A percentile compares a stretch with the other conserved stretches of the same genome.
These are phyloP conservation scores for Timandra comae DNA, from an alignment of 2,888 invertebrate genomes.

Conservation along the genomic window DNA sequence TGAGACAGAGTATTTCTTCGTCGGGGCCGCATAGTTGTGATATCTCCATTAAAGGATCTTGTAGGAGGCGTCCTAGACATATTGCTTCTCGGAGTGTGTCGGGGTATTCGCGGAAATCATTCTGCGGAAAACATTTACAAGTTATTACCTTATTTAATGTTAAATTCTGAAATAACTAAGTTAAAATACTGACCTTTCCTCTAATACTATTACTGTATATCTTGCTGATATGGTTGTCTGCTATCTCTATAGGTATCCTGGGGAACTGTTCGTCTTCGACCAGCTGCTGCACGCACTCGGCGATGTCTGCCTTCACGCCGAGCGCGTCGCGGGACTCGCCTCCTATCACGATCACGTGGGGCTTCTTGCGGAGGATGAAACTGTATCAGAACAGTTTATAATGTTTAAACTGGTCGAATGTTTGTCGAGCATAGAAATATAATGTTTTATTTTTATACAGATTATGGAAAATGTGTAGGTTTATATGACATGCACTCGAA, in stretches of 20 bases:
- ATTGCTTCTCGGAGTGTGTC: conserved; percentile 93
- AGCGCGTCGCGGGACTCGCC: conserved; percentile 93
- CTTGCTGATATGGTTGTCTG: conserved; percentile 95
- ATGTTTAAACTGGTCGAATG: no score
- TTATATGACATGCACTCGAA: no score
- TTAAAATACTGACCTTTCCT: conserved; percentile 81
- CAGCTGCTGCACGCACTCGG: conserved; percentile 83
- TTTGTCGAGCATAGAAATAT: no score
- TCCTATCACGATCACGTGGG: conserved; percentile 93
- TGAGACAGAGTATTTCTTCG: conserved; percentile 96
- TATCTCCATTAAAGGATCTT: conserved; percentile 97
- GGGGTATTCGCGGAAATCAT: conserved; percentile 96
- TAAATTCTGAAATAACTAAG: no score
- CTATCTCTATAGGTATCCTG: conserved; percentile 89
- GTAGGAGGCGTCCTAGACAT: conserved; percentile 92
- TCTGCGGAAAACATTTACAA: conserved; percentile 42
- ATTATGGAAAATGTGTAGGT: no score
- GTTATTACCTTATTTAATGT: not conserved
- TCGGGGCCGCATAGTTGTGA: conserved; percentile 97
- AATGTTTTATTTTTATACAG: no score
- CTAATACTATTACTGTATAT: conserved; percentile 94
- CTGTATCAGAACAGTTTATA: no score
- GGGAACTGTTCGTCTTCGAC: conserved; percentile 92
- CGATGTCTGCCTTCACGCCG: conserved; percentile 87
- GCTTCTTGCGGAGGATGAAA: conserved; percentile 93